These are phyloP conservation scores for Saccostrea echinata DNA, from an alignment of 1,140 invertebrate genomes.

Conservation along the genomic window DNA sequence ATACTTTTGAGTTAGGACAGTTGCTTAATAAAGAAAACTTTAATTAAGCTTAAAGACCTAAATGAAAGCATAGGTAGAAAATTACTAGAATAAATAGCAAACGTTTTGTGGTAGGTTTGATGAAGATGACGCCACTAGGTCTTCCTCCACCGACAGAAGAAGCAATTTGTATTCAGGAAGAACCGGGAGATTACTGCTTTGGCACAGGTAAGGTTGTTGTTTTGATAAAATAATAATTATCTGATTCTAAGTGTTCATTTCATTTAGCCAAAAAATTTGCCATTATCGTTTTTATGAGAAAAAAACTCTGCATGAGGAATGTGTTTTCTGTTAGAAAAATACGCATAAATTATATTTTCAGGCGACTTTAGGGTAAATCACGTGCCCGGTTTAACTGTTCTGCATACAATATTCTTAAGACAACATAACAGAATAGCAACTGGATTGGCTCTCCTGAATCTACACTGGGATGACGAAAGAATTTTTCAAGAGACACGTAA, in stretches of 20 bases:
- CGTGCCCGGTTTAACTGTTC: slow-evolving; percentile 91
- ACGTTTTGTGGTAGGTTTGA: slow-evolving; percentile 83
- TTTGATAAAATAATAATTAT: no score
- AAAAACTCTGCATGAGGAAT: no score
- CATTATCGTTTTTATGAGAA: no score
- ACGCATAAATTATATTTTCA: slow-evolving; percentile 72
- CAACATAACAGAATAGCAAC: slow-evolving; percentile 96
- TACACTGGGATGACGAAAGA: slow-evolving; percentile 85
- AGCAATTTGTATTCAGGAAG: slow-evolving; percentile 62
- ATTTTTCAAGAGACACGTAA: slow-evolving; percentile 92
- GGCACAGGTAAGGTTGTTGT: slow-evolving; percentile 54
- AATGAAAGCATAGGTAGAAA: no score
- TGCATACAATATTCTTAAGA: slow-evolving; percentile 97
- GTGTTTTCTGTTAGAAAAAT: no score
- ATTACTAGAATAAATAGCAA: neutral
- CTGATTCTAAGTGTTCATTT: no score
- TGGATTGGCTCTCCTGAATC: slow-evolving; percentile 88
- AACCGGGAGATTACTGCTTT: slow-evolving; percentile 64
- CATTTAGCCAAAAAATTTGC: no score
- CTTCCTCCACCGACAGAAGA: slow-evolving; percentile 61
- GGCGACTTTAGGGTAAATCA: slow-evolving; percentile 94
- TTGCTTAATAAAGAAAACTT: no score
- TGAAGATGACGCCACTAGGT: slow-evolving; percentile 89
- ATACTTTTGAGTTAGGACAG: no score
- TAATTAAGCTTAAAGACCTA: no score